Evolutionary conservation across 2,113 vertebrate genomes (phyloP), one percentile per base, ranked within the genome.

Genomic region (Pachycephala philippinensis): DNA sequence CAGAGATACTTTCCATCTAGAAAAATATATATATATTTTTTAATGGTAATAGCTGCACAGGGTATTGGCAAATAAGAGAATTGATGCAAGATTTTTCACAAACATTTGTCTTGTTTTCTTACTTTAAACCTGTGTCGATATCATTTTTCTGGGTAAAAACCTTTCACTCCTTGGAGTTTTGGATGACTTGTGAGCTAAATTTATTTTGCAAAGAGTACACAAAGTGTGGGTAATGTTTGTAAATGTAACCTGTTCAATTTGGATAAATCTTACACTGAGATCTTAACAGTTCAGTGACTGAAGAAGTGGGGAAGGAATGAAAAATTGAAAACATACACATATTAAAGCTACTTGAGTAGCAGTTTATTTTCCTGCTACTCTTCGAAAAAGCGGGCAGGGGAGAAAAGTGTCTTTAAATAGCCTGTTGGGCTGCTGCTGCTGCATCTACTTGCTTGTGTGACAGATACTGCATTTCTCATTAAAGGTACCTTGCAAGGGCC

Each of bases 381-480:
- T 84, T 92, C 81, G 61, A 14, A 77, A 61, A 91, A 69, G 42
- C n/a, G 60, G 27, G 35, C 47, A 83, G 42, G 47, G 61, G 64
- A 79, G 74, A 76, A 89, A 78, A 37, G 61, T 53, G 40, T 80
- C 94, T 97, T 91, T 90, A 95, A 96, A 96, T 90, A 96, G 77
- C 49, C 57, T 59, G 44, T 84, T 92, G 91, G 93, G 80, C 63
- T 96, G 71, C 84, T 57, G 85, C 70, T 59, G 90, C 63, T 89
- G 78, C 93, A 92, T 91, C 86, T 66, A 15, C 93, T 83, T 88
- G 66, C 84, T 75, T 27, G 37, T 94, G 91, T 97, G 97, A 77
- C 94, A 97, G 88, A 91, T 93, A 69, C 90, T 92, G 92, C 96
- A 86, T 96, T 97, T 97, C 96, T 95, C 96, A 93, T 97, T 97